These are phyloP conservation scores for Corythoichthys haematopterus DNA, from an alignment of 2,113 vertebrate genomes.

Conservation along the genomic window DNA sequence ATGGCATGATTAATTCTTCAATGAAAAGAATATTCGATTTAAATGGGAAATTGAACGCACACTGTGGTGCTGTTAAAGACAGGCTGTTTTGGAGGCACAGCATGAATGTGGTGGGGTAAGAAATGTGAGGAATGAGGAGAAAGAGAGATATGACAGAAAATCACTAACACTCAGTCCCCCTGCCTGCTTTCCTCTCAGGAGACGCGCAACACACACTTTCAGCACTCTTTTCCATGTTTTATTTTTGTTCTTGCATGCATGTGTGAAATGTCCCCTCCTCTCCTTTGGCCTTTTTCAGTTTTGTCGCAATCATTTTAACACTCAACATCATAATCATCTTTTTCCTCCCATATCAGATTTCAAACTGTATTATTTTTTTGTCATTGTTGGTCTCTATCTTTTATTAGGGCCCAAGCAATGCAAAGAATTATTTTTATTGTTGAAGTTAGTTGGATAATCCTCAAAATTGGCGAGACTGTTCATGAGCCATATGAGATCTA, in stretches of 20 bases:
- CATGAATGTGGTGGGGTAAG: constrained; percentile 22
- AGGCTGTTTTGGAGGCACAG: constrained; percentile 21
- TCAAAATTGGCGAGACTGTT: no score
- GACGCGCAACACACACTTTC: constrained; percentile 45
- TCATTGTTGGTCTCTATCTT: no score
- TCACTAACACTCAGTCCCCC: constrained; percentile 42
- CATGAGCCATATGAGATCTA: no score
- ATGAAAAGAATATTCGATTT: background rate
- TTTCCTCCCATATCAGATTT: no score
- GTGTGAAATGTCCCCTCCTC: constrained; percentile 18
- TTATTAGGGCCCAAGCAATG: no score
- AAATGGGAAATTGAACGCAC: background rate
- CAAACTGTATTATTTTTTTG: no score
- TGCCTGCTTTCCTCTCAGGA: constrained; percentile 38
- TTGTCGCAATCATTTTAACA: constrained; percentile 42
- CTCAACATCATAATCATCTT: constrained; percentile 5
- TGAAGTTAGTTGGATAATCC: no score
- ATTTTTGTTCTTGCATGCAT: constrained; percentile 12
- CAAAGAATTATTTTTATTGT: no score
- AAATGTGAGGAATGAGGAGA: constrained; percentile 65
- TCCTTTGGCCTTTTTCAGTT: constrained; percentile 21
- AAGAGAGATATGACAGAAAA: constrained; percentile 63
- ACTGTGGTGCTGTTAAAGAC: background rate
- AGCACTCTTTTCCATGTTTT: constrained; percentile 14
- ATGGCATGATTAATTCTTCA: background rate